Conservation (phyloP, 2,113 vertebrate species). For the Pipra filicauda region DNA sequence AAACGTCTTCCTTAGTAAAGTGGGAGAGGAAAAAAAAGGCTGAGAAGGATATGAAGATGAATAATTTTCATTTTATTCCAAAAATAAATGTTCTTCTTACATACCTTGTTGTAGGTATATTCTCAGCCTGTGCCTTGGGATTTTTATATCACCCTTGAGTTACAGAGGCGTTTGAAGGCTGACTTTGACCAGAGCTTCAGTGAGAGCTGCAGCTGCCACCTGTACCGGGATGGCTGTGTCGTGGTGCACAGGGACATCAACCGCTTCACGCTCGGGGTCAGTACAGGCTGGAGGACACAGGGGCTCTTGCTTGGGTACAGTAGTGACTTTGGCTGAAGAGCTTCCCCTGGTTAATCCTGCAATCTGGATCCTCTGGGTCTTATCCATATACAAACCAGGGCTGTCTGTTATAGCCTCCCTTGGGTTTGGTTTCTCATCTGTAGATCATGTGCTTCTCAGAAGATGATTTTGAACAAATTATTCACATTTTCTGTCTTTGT, state of each 20-base stretch:
- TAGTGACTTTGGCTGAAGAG: background rate
- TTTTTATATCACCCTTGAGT: constrained; percentile 77
- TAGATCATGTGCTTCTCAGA: background rate
- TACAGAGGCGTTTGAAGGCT: constrained; percentile 71
- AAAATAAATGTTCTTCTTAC: background rate
- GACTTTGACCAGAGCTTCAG: constrained; percentile 67
- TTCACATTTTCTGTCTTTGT: background rate
- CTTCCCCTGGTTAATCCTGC: background rate
- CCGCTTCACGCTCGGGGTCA: constrained; percentile 70
- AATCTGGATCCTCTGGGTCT: background rate
- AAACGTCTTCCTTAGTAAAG: background rate
- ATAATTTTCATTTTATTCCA: background rate
- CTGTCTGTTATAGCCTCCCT: background rate
- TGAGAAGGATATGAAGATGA: background rate
- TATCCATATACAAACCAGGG: background rate
- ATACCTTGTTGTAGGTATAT: constrained; percentile 70
- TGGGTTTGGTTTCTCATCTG: background rate
- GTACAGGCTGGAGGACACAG: background rate
- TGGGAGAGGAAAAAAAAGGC: background rate
- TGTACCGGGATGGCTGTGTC: constrained; percentile 78
- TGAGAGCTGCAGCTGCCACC: constrained; percentile 67
- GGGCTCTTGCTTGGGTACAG: background rate
- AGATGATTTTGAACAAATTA: background rate
- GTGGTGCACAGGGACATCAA: constrained; percentile 67
- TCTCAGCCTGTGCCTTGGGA: constrained; percentile 81